A percentile compares a stretch with the other conserved stretches of the same genome.
Conservation (phyloP, 1,140 invertebrate species). For the Bombus huntii region DNA sequence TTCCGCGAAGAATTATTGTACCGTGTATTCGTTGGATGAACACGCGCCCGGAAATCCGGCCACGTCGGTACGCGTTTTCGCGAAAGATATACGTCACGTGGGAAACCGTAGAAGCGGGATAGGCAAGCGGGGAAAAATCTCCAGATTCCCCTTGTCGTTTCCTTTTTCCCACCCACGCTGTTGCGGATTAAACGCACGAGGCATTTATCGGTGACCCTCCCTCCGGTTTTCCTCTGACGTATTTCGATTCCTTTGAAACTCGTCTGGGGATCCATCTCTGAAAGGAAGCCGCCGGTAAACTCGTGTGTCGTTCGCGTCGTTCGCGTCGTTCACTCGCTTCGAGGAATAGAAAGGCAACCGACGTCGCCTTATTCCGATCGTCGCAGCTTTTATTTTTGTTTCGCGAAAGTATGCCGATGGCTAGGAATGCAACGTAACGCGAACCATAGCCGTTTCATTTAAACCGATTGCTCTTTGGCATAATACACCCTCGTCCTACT, state of each 20-base stretch:
- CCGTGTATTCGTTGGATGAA: too few relatives aligned
- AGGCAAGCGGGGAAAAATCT: not conserved
- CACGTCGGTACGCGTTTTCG: too few relatives aligned
- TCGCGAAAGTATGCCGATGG: slow-evolving; percentile 43
- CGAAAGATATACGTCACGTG: too few relatives aligned
- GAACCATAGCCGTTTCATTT: slow-evolving; percentile 52
- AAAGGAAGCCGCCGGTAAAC: not conserved
- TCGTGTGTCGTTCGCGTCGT: not conserved
- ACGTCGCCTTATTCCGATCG: not conserved
- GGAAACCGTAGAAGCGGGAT: too few relatives aligned
- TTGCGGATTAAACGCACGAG: not conserved
- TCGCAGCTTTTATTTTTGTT: slow-evolving; percentile 34
- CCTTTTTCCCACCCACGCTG: not conserved
- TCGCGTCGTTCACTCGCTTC: too few relatives aligned
- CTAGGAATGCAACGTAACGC: slow-evolving; percentile 48
- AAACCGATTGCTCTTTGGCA: slow-evolving; percentile 49
- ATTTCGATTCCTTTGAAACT: slow-evolving; percentile 3
- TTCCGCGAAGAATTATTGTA: too few relatives aligned
- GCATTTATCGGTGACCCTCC: not conserved
- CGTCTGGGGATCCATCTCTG: not conserved
- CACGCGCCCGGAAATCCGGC: too few relatives aligned
- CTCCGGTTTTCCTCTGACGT: not conserved
- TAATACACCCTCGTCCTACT: slow-evolving; percentile 40
- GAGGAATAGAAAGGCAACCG: not conserved
- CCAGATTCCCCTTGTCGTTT: not conserved